These are phyloP conservation scores for Odocoileus hemionus DNA, from an alignment of 2,113 vertebrate species.

Conservation along the genomic window DNA sequence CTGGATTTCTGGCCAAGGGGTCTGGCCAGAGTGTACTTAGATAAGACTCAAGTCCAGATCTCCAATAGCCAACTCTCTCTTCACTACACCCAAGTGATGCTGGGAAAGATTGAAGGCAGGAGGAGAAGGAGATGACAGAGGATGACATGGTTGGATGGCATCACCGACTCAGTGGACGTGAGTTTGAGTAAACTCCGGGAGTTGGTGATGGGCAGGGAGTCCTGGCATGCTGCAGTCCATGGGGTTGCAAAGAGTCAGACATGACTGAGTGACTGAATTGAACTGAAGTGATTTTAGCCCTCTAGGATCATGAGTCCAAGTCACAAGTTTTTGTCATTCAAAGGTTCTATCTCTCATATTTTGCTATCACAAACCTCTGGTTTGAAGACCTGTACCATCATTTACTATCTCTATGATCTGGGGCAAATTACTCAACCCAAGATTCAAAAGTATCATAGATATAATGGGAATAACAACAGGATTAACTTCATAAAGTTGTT, in stretches of 20 bases:
- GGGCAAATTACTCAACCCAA: background rate
- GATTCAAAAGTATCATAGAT: background rate
- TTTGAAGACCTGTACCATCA: background rate
- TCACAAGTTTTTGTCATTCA: background rate
- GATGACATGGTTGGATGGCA: background rate
- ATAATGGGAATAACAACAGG: background rate
- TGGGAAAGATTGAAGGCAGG: background rate
- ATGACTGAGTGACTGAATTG: background rate
- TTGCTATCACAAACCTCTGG: background rate
- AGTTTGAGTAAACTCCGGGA: background rate
- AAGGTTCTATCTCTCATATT: background rate
- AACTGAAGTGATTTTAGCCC: background rate
- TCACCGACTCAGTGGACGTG: background rate
- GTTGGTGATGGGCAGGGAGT: background rate
- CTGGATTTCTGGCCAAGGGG: background rate
- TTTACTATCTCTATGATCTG: background rate
- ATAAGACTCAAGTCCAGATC: background rate
- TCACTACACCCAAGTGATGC: background rate
- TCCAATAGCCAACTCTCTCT: background rate
- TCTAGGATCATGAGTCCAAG: background rate
- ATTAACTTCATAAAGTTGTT: background rate
- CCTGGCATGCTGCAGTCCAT: background rate
- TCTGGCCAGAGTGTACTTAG: background rate
- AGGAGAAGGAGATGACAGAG: background rate
- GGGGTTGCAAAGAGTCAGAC: background rate